Percentiles rank a stretch among this genome's conserved stretches.
These are phyloP conservation scores for Albula glossodonta DNA, from an alignment of 2,113 vertebrate species.

Conservation along the genomic window DNA sequence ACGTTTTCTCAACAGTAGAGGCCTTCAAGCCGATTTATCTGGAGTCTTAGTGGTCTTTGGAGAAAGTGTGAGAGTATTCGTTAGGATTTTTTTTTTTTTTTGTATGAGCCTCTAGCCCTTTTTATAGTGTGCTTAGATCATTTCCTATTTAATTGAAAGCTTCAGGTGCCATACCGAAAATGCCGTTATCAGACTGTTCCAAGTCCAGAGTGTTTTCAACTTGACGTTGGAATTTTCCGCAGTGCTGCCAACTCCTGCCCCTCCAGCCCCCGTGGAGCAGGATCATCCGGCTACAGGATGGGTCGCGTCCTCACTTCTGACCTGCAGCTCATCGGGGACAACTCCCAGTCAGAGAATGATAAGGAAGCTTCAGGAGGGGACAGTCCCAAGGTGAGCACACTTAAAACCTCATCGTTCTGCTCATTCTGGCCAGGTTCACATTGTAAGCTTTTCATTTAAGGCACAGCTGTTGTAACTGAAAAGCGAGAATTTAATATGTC, in stretches of 20 bases:
- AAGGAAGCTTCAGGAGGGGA: slow-evolving; percentile 97
- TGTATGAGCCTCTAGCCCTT: neutral
- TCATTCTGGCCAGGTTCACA: neutral
- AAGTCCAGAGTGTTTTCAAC: neutral
- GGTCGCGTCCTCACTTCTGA: slow-evolving; percentile 87
- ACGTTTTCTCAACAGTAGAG: neutral
- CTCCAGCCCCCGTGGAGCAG: slow-evolving; percentile 93
- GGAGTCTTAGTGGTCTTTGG: neutral
- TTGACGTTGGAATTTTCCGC: slow-evolving; percentile 32
- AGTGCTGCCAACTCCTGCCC: slow-evolving; percentile 98
- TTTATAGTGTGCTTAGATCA: neutral
- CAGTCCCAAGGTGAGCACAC: slow-evolving; percentile 89
- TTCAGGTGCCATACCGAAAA: neutral
- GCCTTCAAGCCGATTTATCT: neutral
- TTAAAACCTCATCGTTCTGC: neutral
- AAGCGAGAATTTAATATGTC: neutral
- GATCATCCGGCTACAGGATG: slow-evolving; percentile 92
- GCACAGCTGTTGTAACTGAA: neutral
- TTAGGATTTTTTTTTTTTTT: neutral
- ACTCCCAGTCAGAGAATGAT: slow-evolving; percentile 92
- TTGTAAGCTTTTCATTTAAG: neutral
- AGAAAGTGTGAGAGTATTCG: neutral
- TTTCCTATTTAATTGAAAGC: neutral
- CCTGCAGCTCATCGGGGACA: slow-evolving; percentile 87
- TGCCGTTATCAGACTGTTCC: neutral